phyloP scores from a whole-genome alignment of 2,113 vertebrate genomes.

The Rhineura floridana region DNA sequence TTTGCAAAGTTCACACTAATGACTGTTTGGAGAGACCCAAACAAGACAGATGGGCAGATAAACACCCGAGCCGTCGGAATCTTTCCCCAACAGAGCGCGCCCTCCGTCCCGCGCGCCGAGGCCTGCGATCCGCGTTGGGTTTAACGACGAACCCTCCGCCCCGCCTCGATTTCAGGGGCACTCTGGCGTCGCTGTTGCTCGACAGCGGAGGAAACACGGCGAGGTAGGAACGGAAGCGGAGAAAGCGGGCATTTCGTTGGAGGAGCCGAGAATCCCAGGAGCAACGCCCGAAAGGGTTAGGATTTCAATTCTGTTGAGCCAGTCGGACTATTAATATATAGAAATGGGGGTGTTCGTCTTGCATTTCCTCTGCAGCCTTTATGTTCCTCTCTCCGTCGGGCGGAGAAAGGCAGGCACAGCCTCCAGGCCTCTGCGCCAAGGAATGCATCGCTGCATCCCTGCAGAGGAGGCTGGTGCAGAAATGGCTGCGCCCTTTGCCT shows the following conservation, averaged over 20 bases:
- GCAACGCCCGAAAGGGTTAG: no score
- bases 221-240: not conserved
- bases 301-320: not conserved
- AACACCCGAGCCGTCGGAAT: not conserved
- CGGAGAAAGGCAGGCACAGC: no score
- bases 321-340: not conserved
- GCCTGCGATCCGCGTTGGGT: not conserved
- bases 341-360: not conserved
- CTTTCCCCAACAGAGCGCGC: not conserved
- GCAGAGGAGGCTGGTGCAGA: no score
- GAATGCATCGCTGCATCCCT: no score
- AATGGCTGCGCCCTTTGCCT: no score
- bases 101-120: not conserved
- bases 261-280: not conserved
- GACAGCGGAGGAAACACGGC: not conserved
- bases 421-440: no score
- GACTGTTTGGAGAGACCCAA: not conserved
- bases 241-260: not conserved
- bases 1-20: not conserved
- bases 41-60: not conserved
- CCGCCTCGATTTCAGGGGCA: not conserved
- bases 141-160: no score
- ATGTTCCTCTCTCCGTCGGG: not conserved
- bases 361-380: not conserved
- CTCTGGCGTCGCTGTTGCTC: not conserved